Conservation (phyloP, 1,140 invertebrate genomes). For the Heliconius hermathena region DNA sequence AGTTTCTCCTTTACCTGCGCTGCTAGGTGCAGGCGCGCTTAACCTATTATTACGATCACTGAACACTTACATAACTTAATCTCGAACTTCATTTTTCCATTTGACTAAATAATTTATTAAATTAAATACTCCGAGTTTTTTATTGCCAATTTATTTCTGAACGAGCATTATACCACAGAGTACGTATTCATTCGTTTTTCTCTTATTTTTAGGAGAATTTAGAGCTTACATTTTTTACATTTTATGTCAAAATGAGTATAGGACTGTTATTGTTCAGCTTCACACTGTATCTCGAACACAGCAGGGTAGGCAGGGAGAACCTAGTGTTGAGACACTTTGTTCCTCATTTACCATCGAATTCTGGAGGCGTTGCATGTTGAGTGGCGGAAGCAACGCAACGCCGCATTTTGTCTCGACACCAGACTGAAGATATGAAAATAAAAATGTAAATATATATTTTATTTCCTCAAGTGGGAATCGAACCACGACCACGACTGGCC, state of each 20-base stretch:
- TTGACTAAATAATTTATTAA: not conserved
- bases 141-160: not conserved
- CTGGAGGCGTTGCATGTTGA: no score
- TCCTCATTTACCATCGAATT: no score
- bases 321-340: no score
- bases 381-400: no score
- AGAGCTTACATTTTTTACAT: not conserved
- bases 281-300: no score
- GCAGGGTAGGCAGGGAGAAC: no score
- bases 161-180: not conserved
- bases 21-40: not conserved
- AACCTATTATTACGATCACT: not conserved
- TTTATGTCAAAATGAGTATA: not conserved
- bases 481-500: no score
- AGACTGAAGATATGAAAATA: no score
- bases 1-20: no score
- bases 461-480: no score
- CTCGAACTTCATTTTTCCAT: not conserved
- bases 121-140: not conserved
- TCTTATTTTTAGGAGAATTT: not conserved
- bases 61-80: not conserved
- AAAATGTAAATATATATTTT: no score
- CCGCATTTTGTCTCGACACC: no score
- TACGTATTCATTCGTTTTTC: not conserved
- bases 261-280: not conserved